These are phyloP conservation scores for Merodon equestris DNA, from an alignment of 2,888 invertebrate genomes.

Conservation along the genomic window DNA sequence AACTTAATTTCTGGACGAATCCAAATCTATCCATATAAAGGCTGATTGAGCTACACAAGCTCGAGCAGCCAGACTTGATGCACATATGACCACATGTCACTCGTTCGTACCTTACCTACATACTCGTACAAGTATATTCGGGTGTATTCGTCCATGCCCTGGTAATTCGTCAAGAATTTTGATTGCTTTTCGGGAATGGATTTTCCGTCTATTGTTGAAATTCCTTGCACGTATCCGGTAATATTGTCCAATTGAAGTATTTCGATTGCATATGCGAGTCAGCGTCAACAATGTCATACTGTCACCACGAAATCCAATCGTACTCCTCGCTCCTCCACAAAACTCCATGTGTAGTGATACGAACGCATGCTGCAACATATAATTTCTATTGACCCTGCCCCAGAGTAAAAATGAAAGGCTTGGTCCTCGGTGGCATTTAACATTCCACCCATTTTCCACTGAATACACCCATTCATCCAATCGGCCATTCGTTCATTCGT, in stretches of 20 bases:
- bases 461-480: no score
- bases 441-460: conserved; percentile 31
- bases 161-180: conserved; percentile 69
- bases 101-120: no score
- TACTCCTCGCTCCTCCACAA: conserved; percentile 2
- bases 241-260: conserved; percentile 66
- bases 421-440: conserved; percentile 22
- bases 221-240: conserved; percentile 66
- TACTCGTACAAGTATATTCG: conserved; percentile 26
- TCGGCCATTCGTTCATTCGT: no score
- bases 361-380: conserved; percentile 22
- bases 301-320: conserved; percentile 55
- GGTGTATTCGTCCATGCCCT: conserved; percentile 48
- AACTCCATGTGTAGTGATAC: neutral
- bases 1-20: conserved; percentile 10
- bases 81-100: no score
- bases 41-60: no score
- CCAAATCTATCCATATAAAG: no score
- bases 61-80: no score
- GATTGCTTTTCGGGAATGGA: conserved; percentile 61
- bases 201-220: conserved; percentile 41
- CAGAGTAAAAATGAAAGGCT: conserved; percentile 13
- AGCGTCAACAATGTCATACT: conserved; percentile 62
- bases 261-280: conserved; percentile 63
- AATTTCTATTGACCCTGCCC: conserved; percentile 52